A percentile compares a stretch with the other conserved stretches of the same genome.
These are phyloP conservation scores for Anhinga rufa DNA, from an alignment of 2,113 vertebrate species.

Conservation along the genomic window DNA sequence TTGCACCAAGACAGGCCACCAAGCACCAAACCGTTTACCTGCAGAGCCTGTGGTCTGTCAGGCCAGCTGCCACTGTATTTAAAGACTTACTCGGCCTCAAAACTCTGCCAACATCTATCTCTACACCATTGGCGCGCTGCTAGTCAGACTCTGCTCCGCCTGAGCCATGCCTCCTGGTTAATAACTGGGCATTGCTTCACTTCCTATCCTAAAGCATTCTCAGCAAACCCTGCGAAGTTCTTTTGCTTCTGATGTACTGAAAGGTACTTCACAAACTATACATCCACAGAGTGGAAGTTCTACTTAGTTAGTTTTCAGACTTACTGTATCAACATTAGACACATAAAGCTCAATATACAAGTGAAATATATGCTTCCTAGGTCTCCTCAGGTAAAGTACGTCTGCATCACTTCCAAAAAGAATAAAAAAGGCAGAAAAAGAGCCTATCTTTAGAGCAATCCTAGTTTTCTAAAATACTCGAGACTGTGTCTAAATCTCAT, in stretches of 20 bases:
- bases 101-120: neutral
- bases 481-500: neutral
- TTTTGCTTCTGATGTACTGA: neutral
- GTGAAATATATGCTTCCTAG: accelerated
- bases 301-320: neutral
- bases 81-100: neutral
- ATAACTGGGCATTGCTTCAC: neutral
- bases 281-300: accelerated
- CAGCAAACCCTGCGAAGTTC: accelerated
- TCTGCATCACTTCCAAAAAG: neutral
- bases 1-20: too few species aligned
- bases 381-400: neutral
- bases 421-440: neutral
- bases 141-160: neutral
- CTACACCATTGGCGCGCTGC: neutral
- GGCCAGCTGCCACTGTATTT: neutral
- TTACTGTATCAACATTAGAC: neutral
- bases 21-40: neutral
- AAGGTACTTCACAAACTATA: accelerated
- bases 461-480: neutral
- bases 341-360: neutral
- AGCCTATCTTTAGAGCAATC: neutral
- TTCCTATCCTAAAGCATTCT: neutral
- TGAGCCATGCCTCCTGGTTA: neutral
- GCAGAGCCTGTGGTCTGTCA: neutral